A percentile compares a stretch with the other conserved stretches of the same genome.
Conservation (phyloP, 1,140 invertebrate genomes). For the Portunus trituberculatus region DNA sequence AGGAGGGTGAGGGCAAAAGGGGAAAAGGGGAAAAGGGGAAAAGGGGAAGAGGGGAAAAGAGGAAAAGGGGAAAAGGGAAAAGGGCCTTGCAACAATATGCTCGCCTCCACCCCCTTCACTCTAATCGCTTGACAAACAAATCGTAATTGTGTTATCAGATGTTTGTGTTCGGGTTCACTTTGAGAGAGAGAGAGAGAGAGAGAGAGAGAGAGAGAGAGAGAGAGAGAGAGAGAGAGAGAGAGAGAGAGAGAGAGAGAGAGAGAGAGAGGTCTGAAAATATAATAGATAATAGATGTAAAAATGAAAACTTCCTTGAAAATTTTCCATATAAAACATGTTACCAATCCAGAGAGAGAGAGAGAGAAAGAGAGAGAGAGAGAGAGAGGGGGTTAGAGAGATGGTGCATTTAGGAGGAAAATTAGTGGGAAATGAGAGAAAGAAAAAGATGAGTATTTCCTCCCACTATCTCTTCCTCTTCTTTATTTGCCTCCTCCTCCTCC, state of each 20-base stretch:
- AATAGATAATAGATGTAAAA: too few relatives aligned
- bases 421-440: too few relatives aligned
- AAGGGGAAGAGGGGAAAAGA: neutral
- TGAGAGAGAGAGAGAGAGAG: constrained; percentile 37
- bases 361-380: neutral
- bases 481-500: too few relatives aligned
- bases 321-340: too few relatives aligned
- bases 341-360: neutral
- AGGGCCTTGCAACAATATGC: neutral
- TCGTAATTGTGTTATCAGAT: constrained; percentile 54
- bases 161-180: constrained; percentile 39
- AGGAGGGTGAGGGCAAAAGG: neutral
- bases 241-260: constrained; percentile 2
- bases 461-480: too few relatives aligned
- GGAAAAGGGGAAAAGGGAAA: too few relatives aligned
- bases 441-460: too few relatives aligned
- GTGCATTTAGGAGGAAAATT: too few relatives aligned
- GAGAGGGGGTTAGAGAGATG: too few relatives aligned
- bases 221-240: constrained; percentile 35
- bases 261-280: neutral
- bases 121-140: constrained; percentile 43
- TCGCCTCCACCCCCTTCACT: neutral
- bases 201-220: constrained; percentile 5
- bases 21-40: neutral
- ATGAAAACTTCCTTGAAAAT: too few relatives aligned